Base-by-base conservation (phyloP, 1,140 invertebrate species). In the Saccostrea glomerata region DNA sequence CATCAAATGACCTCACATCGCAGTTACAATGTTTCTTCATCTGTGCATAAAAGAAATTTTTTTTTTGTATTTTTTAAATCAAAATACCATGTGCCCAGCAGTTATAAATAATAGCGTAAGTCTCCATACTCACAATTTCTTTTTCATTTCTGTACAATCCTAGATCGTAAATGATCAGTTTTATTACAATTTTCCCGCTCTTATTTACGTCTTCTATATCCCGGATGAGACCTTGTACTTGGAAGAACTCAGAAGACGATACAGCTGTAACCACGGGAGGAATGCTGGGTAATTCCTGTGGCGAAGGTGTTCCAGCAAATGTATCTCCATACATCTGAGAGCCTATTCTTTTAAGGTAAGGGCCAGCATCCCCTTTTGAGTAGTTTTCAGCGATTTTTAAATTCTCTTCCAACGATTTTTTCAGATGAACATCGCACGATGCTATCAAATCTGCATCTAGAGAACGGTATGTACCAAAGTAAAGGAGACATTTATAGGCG, bases 211-310 rank as follows among this genome's bases (percentile, higher is more conserved):
- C 85, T 30, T 55, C 55, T 4, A 91, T 82, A 25, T 77, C 70
- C 70, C 70, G 70, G 70, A 77, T 77, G 70, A 77, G 70, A 77
- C 54, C 86, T 15, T 40, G 54, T 86, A 84, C 54, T 56, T 56
- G 84, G 70, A 89, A 87, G n/a, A 90, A 90, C 58, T 77, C 87
- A 3, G 84, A 60, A 58, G 93, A 91, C 3, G 90, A 84, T 12
- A 92, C 89, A 12, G 91, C 92, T 17, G 92, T 94, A 13, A 94
- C 92, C 12, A 94, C 40, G 11, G 91, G 89, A 5, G 92, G 92
- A n/a, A 93, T 88, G 20, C 77, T 60, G 1, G 73, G 40, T 23
- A 91, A 56, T 36, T 92, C 91, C 47, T 60, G 70, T 4, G 90
- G 90, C 20, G 89, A 89, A 47, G 91, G 90, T n/a, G 91, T 87